phyloP scores from a whole-genome alignment of 2,113 vertebrate species.

The Poecilia latipinna region DNA sequence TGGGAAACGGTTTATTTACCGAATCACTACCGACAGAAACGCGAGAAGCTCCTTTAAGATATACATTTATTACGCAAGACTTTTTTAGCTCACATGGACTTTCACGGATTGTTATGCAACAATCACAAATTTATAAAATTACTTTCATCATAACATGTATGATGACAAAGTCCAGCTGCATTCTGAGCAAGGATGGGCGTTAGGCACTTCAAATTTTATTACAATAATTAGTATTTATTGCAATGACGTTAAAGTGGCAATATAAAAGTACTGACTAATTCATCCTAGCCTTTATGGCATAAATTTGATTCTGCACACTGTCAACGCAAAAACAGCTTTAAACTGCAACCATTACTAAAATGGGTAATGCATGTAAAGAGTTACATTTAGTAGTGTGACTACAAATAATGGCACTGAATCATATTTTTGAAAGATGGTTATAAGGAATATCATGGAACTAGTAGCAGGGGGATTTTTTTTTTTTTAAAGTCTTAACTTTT shows the following conservation, averaged over 20 bases:
- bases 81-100: background rate
- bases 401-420: background rate
- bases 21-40: background rate
- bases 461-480: too few relatives aligned
- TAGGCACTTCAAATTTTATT: background rate
- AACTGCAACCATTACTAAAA: background rate
- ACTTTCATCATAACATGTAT: background rate
- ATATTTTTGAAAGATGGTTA: too few relatives aligned
- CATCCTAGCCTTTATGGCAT: background rate
- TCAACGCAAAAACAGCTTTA: background rate
- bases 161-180: background rate
- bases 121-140: background rate
- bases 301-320: too few relatives aligned
- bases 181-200: background rate
- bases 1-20: background rate
- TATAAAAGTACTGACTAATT: background rate
- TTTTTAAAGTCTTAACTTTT: too few relatives aligned
- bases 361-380: background rate
- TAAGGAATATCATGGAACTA: too few relatives aligned
- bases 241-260: background rate
- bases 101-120: background rate
- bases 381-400: background rate
- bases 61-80: background rate
- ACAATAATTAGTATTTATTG: background rate
- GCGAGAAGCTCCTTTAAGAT: background rate